Conservation (phyloP, 2,888 invertebrate genomes). For the Daptonema setosum region DNA sequence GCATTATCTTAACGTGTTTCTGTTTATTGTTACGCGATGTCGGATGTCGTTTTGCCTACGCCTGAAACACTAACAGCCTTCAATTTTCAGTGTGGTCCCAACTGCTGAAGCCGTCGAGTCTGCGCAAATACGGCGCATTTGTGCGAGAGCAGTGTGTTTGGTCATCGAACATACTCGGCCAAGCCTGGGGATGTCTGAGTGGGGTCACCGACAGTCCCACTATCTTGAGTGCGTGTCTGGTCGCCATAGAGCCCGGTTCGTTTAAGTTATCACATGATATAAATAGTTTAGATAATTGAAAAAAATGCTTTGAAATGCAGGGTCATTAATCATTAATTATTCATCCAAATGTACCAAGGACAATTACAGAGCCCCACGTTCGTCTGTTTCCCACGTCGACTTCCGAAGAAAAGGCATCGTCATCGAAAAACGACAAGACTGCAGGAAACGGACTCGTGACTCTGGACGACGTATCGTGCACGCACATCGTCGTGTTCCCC, state of each 20-base stretch:
- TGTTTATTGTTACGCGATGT: too few species aligned
- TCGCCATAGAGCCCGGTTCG: slow-evolving; percentile 82
- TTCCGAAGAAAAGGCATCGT: not conserved
- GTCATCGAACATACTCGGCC: too few species aligned
- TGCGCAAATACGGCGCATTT: slow-evolving; percentile 8
- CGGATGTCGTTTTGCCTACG: too few species aligned
- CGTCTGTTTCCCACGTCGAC: not conserved
- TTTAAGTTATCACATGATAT: too few species aligned
- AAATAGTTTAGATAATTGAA: too few species aligned
- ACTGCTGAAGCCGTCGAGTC: slow-evolving; percentile 17
- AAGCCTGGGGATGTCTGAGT: slow-evolving; percentile 55
- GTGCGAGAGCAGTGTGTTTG: slow-evolving; percentile 44
- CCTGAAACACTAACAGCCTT: too few species aligned
- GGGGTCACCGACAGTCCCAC: slow-evolving; percentile 62
- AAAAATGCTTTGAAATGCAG: too few species aligned
- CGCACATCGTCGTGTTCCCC: slow-evolving; percentile 93
- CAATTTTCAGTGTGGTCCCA: slow-evolving; percentile 19
- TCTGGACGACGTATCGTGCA: slow-evolving; percentile 82
- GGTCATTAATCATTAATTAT: too few species aligned
- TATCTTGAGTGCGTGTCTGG: slow-evolving; percentile 88
- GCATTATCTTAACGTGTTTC: too few species aligned
- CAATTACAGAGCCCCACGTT: not conserved
- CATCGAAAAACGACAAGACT: not conserved
- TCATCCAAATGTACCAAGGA: too few species aligned
- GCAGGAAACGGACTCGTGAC: slow-evolving; percentile 35